Conservation (phyloP, 2,888 invertebrate species). For the Ctena decussata region DNA sequence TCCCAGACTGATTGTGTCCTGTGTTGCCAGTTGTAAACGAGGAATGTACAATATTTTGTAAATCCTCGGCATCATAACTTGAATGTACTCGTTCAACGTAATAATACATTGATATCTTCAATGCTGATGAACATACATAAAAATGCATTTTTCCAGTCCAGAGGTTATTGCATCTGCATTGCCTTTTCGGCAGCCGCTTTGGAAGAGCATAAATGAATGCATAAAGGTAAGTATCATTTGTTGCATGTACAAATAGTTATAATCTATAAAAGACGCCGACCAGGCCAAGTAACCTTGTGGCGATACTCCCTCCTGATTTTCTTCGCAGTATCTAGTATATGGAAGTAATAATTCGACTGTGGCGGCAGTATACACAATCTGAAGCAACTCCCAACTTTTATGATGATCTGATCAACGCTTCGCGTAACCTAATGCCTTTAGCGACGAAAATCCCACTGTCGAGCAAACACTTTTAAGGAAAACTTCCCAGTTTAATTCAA, state of each 20-base stretch:
- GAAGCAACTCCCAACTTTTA: slow-evolving; percentile 24
- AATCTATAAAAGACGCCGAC: slow-evolving; percentile 18
- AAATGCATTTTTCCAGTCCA: slow-evolving; percentile 16
- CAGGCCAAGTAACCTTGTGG: slow-evolving; percentile 33
- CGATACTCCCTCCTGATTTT: background rate
- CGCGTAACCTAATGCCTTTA: slow-evolving; percentile 37
- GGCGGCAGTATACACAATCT: slow-evolving; percentile 31
- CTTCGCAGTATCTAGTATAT: slow-evolving; percentile 15
- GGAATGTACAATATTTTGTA: slow-evolving; percentile 6
- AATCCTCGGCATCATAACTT: slow-evolving; percentile 23
- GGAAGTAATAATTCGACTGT: slow-evolving; percentile 32
- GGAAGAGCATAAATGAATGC: slow-evolving; percentile 36
- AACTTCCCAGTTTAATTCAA: slow-evolving; percentile 36
- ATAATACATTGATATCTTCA: background rate
- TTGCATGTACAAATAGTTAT: slow-evolving; percentile 40
- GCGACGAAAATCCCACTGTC: slow-evolving; percentile 23
- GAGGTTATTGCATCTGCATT: slow-evolving; percentile 34
- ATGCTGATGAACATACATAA: background rate
- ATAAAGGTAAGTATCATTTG: slow-evolving; percentile 36
- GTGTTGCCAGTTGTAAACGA: slow-evolving; percentile 25
- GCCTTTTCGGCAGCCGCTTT: slow-evolving; percentile 36
- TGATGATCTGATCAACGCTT: slow-evolving; percentile 27
- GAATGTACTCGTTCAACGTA: slow-evolving; percentile 5
- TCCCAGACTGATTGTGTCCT: slow-evolving; percentile 45
- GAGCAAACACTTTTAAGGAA: slow-evolving; percentile 28